Percentiles rank a stretch among this genome's conserved stretches.
These are phyloP conservation scores for Lepisosteus osseus DNA, from an alignment of 2,113 vertebrate species.

Conservation along the genomic window DNA sequence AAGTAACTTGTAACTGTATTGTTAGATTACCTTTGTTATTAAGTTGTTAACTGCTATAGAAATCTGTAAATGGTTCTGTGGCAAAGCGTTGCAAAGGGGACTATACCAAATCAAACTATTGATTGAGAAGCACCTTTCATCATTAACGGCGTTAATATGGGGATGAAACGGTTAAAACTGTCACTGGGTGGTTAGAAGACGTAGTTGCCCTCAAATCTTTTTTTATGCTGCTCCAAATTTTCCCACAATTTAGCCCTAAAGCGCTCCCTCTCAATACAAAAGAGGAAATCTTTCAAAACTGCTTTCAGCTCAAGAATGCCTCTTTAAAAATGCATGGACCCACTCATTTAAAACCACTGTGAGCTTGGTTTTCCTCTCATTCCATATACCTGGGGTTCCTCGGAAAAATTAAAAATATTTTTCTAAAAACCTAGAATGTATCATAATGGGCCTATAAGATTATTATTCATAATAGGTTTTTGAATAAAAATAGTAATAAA, in stretches of 20 bases:
- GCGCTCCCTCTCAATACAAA: conserved; percentile 28
- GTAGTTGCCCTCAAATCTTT: conserved; percentile 39
- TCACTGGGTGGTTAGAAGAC: conserved; percentile 29
- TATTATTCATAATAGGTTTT: not conserved
- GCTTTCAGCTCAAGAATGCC: conserved; percentile 36
- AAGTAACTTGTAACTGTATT: too few relatives aligned
- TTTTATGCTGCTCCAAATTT: conserved; percentile 33
- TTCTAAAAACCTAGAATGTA: not conserved
- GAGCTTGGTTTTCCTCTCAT: conserved; percentile 13
- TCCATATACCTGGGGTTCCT: not conserved
- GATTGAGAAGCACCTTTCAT: not conserved
- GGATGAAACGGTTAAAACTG: conserved; percentile 42
- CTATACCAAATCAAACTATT: not conserved
- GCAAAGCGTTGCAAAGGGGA: too few relatives aligned
- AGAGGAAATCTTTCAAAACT: conserved; percentile 27
- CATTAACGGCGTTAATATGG: conserved; percentile 15
- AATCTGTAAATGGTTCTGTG: too few relatives aligned
- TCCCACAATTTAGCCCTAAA: conserved; percentile 31
- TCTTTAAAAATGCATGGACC: conserved; percentile 35
- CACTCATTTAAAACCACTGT: conserved; percentile 26
- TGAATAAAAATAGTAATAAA: not conserved
- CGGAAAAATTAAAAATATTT: not conserved
- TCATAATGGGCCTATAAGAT: not conserved
- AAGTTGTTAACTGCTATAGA: too few relatives aligned
- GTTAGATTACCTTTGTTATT: too few relatives aligned